These are phyloP conservation scores for Nothoprocta perdicaria DNA, from an alignment of 2,113 vertebrate species.

Conservation along the genomic window DNA sequence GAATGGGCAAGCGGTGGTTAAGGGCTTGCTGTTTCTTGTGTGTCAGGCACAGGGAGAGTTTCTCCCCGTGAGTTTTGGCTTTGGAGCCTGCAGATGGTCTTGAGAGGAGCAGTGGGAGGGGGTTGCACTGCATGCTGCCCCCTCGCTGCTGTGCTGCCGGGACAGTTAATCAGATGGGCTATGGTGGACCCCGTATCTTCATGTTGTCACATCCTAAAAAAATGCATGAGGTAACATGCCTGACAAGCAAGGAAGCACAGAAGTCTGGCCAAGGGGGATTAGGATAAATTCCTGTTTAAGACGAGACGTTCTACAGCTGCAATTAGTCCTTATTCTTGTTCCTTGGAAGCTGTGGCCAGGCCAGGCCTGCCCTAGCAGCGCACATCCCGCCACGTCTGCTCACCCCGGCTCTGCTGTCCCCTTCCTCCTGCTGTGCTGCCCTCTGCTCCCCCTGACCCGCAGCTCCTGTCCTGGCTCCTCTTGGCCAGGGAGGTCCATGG, in stretches of 20 bases:
- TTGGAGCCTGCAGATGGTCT: not conserved
- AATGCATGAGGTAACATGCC: rapidly evolving
- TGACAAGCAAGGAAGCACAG: not conserved
- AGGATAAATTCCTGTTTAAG: not conserved
- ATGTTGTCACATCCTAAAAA: not conserved
- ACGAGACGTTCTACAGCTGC: not conserved
- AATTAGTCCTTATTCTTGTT: not conserved
- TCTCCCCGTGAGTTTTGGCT: rapidly evolving
- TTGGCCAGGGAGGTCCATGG: not conserved
- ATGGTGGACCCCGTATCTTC: not conserved
- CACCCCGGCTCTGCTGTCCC: not conserved
- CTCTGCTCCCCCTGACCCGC: not conserved
- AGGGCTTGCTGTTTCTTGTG: no score
- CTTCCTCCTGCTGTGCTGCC: not conserved
- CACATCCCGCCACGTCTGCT: no score
- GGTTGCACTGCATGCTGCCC: not conserved
- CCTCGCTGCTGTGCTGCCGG: rapidly evolving
- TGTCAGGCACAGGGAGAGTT: not conserved
- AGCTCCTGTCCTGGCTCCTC: not conserved
- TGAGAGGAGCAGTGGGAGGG: not conserved
- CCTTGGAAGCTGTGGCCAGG: not conserved
- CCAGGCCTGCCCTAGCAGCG: not conserved
- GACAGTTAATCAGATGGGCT: not conserved
- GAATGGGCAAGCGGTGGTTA: not conserved
- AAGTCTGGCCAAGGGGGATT: not conserved